phyloP scores from a whole-genome alignment of 2,113 vertebrate genomes.

The Ceratotherium simum region DNA sequence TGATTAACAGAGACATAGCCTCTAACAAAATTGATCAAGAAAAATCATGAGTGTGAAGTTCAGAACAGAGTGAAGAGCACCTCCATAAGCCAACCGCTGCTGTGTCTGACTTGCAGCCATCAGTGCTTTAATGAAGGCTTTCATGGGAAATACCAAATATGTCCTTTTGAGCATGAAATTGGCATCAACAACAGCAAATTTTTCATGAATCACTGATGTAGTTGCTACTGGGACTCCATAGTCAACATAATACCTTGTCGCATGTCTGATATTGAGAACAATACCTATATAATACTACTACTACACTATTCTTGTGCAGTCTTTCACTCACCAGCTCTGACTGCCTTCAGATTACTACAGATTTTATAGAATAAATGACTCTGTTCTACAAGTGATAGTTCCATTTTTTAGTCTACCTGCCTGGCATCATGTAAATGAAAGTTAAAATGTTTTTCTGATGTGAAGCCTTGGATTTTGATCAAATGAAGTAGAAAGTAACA shows the following conservation, averaged over 20 bases:
- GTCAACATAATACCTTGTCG: neutral
- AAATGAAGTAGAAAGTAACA: neutral
- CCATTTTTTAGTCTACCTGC: neutral
- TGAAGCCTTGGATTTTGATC: neutral
- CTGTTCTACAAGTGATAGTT: neutral
- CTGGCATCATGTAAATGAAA: neutral
- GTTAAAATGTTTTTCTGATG: neutral
- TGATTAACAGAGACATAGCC: neutral
- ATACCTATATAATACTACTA: accelerated
- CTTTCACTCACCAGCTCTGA: neutral
- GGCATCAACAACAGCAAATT: neutral
- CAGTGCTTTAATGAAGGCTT: neutral
- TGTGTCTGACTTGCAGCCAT: neutral
- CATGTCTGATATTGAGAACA: neutral
- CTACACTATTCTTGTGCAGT: neutral
- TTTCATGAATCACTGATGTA: neutral
- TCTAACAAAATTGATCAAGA: neutral
- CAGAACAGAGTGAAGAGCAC: neutral
- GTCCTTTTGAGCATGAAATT: neutral
- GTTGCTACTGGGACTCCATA: neutral
- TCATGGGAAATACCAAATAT: neutral
- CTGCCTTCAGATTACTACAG: neutral
- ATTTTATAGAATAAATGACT: neutral
- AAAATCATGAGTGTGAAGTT: neutral
- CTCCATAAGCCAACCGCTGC: neutral